Evolutionary conservation across 1,140 invertebrate species (phyloP).

Genomic region (Listronotus oregonensis): DNA sequence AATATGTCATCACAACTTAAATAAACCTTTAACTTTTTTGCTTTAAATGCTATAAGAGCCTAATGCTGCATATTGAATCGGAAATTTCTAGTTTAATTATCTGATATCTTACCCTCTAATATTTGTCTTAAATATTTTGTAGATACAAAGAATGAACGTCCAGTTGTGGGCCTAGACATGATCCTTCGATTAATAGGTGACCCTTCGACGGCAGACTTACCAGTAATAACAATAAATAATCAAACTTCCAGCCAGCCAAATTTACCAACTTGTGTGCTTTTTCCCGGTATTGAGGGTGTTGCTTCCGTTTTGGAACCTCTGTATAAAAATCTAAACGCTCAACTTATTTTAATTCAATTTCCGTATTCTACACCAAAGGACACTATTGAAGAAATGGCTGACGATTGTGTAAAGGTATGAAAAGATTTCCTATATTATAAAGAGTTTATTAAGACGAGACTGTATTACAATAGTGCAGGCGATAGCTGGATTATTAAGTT

Average conservation of each 20-base stretch:
- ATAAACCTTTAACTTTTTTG: no score
- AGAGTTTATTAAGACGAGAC: no score
- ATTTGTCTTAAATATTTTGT: no score
- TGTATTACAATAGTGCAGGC: no score
- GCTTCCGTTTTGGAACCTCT: background rate
- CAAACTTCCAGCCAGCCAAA: background rate
- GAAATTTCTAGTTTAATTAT: no score
- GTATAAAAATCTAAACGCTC: background rate
- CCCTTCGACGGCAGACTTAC: background rate
- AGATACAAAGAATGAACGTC: background rate
- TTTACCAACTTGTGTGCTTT: background rate
- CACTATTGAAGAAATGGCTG: constrained; percentile 6
- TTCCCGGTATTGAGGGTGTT: constrained; percentile 2
- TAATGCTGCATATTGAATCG: no score
- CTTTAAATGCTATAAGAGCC: no score
- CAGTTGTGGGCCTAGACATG: background rate
- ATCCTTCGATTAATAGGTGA: background rate
- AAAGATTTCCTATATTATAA: no score
- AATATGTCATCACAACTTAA: no score
- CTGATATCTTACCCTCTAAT: no score
- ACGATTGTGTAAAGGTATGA: background rate
- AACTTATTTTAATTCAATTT: background rate
- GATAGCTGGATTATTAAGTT: no score
- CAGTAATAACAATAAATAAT: background rate
- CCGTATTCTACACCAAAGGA: background rate